Conservation (phyloP, 1,140 invertebrate species). For the Zaprionus gabonicus region DNA sequence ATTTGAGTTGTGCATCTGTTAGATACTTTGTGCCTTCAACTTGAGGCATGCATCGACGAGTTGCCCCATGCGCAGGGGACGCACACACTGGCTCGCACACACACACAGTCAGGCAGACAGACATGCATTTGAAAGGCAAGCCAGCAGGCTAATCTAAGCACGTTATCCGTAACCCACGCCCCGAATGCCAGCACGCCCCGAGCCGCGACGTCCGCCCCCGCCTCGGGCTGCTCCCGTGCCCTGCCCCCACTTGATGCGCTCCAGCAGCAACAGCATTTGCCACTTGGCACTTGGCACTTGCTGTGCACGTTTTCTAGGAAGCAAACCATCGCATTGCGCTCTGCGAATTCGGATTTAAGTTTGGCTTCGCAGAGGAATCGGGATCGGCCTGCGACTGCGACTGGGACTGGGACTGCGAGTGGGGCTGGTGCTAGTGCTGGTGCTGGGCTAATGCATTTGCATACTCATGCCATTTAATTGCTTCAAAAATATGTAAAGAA, state of each 20-base stretch:
- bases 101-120: neutral
- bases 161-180: constrained; percentile 73
- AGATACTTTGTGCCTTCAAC: constrained; percentile 61
- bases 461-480: constrained; percentile 80
- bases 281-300: constrained; percentile 45
- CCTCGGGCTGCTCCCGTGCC: neutral
- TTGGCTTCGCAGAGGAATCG: constrained; percentile 6
- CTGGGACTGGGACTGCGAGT: constrained; percentile 14
- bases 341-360: constrained; percentile 5
- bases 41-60: constrained; percentile 33
- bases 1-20: constrained; percentile 77
- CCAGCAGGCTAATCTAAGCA: constrained; percentile 70
- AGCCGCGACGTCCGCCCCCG: neutral
- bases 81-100: neutral
- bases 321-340: constrained; percentile 16
- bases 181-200: constrained; percentile 32
- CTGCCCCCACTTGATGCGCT: neutral
- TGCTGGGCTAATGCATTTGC: constrained; percentile 69
- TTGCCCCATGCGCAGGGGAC: constrained; percentile 59
- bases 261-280: constrained; percentile 41
- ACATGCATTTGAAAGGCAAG: neutral
- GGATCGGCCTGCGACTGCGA: constrained; percentile 22
- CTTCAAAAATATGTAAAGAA: constrained; percentile 77
- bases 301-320: constrained; percentile 70
- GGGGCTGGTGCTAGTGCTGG: constrained; percentile 6